Conservation (phyloP, 2,888 invertebrate species). For the Pimpla rufipes region DNA sequence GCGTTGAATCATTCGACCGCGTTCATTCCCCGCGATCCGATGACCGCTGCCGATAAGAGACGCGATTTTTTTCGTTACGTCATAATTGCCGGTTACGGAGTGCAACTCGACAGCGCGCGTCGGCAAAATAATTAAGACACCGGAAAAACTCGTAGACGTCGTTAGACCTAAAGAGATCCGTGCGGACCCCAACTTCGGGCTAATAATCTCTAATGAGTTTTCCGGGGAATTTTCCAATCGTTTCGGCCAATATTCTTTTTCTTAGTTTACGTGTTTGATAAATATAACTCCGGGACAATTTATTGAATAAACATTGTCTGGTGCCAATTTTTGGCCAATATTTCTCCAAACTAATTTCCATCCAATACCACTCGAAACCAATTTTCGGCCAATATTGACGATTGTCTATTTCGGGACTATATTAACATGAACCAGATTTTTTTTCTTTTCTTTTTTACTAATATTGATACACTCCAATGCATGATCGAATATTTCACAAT, state of each 20-base stretch:
- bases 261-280: too few species aligned
- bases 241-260: neutral
- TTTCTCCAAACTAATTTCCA: neutral
- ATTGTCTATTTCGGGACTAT: neutral
- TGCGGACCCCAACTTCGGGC: neutral
- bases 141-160: slow-evolving; percentile 31
- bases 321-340: neutral
- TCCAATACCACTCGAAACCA: neutral
- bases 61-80: slow-evolving; percentile 33
- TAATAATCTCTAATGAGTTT: neutral
- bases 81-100: slow-evolving; percentile 21
- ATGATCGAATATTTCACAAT: neutral
- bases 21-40: slow-evolving; percentile 32
- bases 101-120: neutral
- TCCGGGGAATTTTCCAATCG: neutral
- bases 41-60: slow-evolving; percentile 31
- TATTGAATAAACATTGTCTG: neutral
- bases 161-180: neutral
- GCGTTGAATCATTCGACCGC: slow-evolving; percentile 36
- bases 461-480: too few species aligned
- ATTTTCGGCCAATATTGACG: neutral
- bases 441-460: too few species aligned
- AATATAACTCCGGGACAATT: neutral
- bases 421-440: too few species aligned
- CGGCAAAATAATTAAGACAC: slow-evolving; percentile 28